Evolutionary conservation across 2,888 invertebrate species (phyloP).

Genomic region (Ophion slaviceki): DNA sequence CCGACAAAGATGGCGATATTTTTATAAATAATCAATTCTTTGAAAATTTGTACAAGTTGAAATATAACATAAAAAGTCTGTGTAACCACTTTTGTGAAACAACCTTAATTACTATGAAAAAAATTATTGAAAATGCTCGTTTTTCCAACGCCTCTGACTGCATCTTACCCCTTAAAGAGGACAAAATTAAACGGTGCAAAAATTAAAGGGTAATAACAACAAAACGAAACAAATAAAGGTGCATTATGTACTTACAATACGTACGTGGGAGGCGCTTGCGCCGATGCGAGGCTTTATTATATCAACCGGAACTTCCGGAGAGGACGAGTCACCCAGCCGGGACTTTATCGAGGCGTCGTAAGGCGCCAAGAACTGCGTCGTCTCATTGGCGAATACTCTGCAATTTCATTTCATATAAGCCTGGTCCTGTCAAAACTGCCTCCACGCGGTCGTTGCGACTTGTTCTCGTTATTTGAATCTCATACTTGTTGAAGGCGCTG

Average conservation of each 20-base stretch:
- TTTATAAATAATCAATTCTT: too few relatives aligned
- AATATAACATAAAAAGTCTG: too few relatives aligned
- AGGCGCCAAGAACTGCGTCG: conserved; percentile 90
- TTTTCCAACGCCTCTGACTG: too few relatives aligned
- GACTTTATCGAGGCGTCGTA: conserved; percentile 89
- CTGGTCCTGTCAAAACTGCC: too few relatives aligned
- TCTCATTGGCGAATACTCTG: conserved; percentile 90
- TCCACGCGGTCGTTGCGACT: neutral
- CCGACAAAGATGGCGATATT: too few relatives aligned
- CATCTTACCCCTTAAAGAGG: too few relatives aligned
- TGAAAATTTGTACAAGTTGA: too few relatives aligned
- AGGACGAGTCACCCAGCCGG: conserved; percentile 83
- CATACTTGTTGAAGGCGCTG: conserved; percentile 92
- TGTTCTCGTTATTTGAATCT: conserved; percentile 49
- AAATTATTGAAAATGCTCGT: too few relatives aligned
- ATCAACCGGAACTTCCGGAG: conserved; percentile 80
- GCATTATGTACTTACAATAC: conserved; percentile 82
- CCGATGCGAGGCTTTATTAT: conserved; percentile 78
- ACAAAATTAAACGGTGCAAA: neutral
- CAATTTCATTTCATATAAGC: conserved; percentile 1
- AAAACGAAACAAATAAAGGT: conserved; percentile 73
- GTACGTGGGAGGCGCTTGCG: conserved; percentile 83
- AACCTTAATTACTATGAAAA: too few relatives aligned
- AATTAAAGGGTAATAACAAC: conserved; percentile 40
- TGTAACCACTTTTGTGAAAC: too few relatives aligned